Base-by-base conservation (phyloP, 92 coral and sea anemone species). In the Montipora capitata region DNA sequence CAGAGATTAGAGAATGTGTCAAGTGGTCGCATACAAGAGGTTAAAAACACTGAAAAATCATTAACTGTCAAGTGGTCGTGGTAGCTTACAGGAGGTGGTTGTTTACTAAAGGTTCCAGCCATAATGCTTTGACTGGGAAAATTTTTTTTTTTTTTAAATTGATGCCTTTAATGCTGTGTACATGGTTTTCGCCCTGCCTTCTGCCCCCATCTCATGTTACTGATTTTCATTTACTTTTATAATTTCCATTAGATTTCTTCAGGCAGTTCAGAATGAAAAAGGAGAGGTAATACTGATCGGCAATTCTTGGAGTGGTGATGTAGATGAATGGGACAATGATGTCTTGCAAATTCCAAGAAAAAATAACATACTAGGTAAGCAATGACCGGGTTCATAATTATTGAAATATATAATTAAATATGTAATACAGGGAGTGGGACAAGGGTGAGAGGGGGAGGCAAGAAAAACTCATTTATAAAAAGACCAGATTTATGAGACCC, bases 241-340 rank as follows among this genome's bases (percentile, higher is more conserved):
- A 27, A 27, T 27, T 27, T 27, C 35, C 35, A 27, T 27, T 27
- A 77, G 81, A 49, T 77, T n/a, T 15, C 81, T 77, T 16, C 81
- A 77, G 42, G 68, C 62, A 2, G 41, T 77, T 2, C 81, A 52
- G 48, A 13, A 77, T 77, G 67, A 57, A 3, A 35, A 54, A 15
- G 81, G 81, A 4, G 81, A 77, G 7, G 81, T 77, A 2, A 57
- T 15, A 5, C 17, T 77, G 18, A 39, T 77, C 7, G 81, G 81
- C 9, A 77, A 77, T 10, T 52, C 42, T 43, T 77, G 68, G 68
- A 52, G 42, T 54, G 66, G 42, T 52, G 81, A 77, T 56, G 15
- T 77, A 0, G n/a, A 7, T 10, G 16, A 16, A 17, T 77, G 81
- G 81, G 39, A 56, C 6, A 49, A 38, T n/a, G 68, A 52, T 12